A percentile compares a stretch with the other conserved stretches of the same genome.
Conservation (phyloP, 2,797 vertebrate genomes). For the Argyrosomus regius region DNA sequence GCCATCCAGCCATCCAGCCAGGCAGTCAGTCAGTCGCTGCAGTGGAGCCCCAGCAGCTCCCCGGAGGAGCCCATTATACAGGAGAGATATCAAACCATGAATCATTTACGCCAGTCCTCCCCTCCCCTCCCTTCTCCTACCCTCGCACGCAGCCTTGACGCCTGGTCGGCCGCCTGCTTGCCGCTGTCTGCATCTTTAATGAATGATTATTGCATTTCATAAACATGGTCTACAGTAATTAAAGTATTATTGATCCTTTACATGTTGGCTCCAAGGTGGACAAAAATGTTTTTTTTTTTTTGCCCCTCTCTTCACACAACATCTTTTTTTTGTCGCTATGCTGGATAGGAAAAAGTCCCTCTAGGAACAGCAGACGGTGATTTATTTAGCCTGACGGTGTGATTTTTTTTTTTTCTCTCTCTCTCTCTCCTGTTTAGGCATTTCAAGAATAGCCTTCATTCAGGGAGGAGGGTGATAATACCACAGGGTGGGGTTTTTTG, state of each 20-base stretch:
- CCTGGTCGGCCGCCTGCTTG: constrained; percentile 64
- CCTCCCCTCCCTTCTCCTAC: constrained; percentile 54
- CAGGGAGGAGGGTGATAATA: constrained; percentile 41
- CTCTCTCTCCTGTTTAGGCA: constrained; percentile 21
- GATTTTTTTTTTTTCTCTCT: constrained; percentile 16
- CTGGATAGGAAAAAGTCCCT: constrained; percentile 43
- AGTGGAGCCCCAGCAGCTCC: constrained; percentile 82
- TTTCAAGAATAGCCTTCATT: constrained; percentile 60
- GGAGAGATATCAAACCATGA: constrained; percentile 92
- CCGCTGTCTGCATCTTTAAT: constrained; percentile 94
- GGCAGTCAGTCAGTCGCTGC: constrained; percentile 72
- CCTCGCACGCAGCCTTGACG: constrained; percentile 55
- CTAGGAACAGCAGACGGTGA: constrained; percentile 46
- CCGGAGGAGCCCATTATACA: constrained; percentile 89
- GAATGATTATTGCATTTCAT: constrained; percentile 94
- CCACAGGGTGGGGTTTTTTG: constrained; percentile 29
- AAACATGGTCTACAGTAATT: constrained; percentile 92
- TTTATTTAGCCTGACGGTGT: constrained; percentile 58
- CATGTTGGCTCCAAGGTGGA: constrained; percentile 57
- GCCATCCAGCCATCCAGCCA: constrained; percentile 46
- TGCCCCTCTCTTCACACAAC: constrained; percentile 18
- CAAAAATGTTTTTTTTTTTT: constrained; percentile 36
- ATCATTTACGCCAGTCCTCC: constrained; percentile 91
- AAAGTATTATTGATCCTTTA: constrained; percentile 90
- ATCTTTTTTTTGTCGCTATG: constrained; percentile 33